Conservation (phyloP, 2,797 vertebrate genomes). For the Gobio occitaniae region DNA sequence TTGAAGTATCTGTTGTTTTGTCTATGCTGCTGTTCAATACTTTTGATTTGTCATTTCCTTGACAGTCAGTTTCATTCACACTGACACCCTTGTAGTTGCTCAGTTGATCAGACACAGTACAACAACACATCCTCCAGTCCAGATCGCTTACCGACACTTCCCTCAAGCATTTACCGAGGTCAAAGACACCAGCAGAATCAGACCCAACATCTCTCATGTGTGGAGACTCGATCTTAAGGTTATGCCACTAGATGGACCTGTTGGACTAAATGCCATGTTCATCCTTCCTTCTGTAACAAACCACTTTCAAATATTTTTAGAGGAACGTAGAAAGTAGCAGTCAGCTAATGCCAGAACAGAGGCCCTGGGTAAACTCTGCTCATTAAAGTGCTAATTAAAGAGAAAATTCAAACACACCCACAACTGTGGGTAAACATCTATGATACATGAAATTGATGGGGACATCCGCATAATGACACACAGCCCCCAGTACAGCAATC, state of each 20-base stretch:
- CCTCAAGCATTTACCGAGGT: neutral
- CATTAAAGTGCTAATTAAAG: constrained; percentile 21
- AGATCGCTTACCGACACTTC: neutral
- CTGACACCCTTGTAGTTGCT: neutral
- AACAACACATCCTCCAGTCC: neutral
- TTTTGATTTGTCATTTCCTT: neutral
- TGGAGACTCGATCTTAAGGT: neutral
- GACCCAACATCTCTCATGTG: neutral
- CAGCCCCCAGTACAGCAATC: neutral
- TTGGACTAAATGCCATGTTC: constrained; percentile 1
- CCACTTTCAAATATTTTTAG: neutral
- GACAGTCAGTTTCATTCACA: neutral
- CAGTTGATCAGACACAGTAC: neutral
- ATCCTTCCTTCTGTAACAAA: neutral
- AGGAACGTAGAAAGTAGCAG: neutral
- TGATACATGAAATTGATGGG: constrained; percentile 21
- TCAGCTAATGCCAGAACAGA: neutral
- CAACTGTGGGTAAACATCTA: constrained; percentile 1
- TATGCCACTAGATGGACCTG: constrained; percentile 40
- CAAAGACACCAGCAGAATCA: neutral
- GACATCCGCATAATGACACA: constrained; percentile 12
- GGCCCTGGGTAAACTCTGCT: neutral
- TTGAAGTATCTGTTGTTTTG: neutral
- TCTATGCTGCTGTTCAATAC: neutral
- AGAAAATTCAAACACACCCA: neutral